These are phyloP conservation scores for Zophobas atratus DNA, from an alignment of 1,140 invertebrate species.

Conservation along the genomic window DNA sequence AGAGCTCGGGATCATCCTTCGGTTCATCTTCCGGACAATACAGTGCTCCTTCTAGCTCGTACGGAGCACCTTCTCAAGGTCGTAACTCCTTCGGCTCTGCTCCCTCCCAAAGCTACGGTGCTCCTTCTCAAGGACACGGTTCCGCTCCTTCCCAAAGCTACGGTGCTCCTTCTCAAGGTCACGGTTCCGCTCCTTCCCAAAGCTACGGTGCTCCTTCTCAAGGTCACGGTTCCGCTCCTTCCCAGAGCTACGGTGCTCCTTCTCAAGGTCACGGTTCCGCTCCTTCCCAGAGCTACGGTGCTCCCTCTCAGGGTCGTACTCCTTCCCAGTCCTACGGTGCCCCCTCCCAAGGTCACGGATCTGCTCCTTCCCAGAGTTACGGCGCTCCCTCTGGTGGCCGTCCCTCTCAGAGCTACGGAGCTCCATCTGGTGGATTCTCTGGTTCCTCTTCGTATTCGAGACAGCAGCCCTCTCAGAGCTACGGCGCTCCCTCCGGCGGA, in stretches of 20 bases:
- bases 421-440: constrained; percentile 60
- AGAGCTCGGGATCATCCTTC: constrained; percentile 61
- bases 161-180: constrained; percentile 47
- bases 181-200: constrained; percentile 63
- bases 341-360: constrained; percentile 57
- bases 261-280: constrained; percentile 24
- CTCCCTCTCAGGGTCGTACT: constrained; percentile 60
- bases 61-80: constrained; percentile 64
- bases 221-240: constrained; percentile 55
- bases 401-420: constrained; percentile 53
- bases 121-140: constrained; percentile 60
- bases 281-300: constrained; percentile 52
- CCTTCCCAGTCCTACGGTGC: not conserved
- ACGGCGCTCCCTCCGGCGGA: constrained; percentile 64
- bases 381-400: constrained; percentile 13
- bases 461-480: constrained; percentile 57
- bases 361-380: constrained; percentile 54
- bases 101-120: constrained; percentile 46
- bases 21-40: constrained; percentile 76
- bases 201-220: constrained; percentile 65
- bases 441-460: constrained; percentile 30
- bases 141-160: constrained; percentile 52
- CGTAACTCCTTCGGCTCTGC: constrained; percentile 8
- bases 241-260: constrained; percentile 67
- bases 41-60: constrained; percentile 60